Evolutionary conservation across 2,113 vertebrate genomes (phyloP).

Genomic region (Periophthalmus modestus): DNA sequence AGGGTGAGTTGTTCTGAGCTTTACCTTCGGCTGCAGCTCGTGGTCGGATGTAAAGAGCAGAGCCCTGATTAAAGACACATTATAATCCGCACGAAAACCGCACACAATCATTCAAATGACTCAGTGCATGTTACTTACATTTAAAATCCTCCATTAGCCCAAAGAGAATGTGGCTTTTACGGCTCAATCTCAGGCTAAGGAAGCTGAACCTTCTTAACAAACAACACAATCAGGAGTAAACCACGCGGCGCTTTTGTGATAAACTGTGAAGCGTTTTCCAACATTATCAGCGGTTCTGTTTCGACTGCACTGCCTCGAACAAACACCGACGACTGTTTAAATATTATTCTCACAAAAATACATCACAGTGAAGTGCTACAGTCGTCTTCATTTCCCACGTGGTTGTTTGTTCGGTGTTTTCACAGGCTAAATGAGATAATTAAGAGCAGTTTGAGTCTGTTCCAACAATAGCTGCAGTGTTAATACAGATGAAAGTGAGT

Average conservation of each 20-base stretch:
- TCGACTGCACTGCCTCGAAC: background rate
- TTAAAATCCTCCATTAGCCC: background rate
- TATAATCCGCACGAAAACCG: no score
- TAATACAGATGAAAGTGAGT: slow-evolving; percentile 4
- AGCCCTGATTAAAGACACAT: no score
- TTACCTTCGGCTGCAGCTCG: no score
- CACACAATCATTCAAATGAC: no score
- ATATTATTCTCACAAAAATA: background rate
- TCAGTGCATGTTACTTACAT: no score
- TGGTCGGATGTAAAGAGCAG: no score
- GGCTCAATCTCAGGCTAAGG: background rate
- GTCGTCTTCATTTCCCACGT: background rate
- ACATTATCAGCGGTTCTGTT: background rate
- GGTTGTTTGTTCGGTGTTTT: background rate
- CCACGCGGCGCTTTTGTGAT: background rate
- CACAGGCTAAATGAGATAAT: background rate
- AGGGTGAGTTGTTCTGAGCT: no score
- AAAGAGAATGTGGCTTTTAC: background rate
- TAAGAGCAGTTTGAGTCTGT: background rate
- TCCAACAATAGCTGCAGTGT: slow-evolving; percentile 6
- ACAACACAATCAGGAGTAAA: background rate
- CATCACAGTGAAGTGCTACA: background rate
- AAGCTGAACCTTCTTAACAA: background rate
- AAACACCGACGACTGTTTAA: background rate
- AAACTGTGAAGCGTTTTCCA: background rate